A percentile compares a stretch with the other conserved stretches of the same genome.
Conservation (phyloP, 2,797 vertebrate species). For the Ctenosaura bakeri region DNA sequence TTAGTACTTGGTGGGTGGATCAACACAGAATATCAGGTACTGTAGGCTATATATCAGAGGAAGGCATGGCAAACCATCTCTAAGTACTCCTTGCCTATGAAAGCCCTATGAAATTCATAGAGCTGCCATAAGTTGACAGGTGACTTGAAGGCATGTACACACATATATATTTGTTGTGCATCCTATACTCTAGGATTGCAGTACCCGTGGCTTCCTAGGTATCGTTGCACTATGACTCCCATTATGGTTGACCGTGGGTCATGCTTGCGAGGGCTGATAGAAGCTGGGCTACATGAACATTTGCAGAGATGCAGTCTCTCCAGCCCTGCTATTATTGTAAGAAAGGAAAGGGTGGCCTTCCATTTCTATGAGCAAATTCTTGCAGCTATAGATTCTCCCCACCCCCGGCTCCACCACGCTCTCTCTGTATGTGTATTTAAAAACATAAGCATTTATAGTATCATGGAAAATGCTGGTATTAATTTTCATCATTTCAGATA, state of each 20-base stretch:
- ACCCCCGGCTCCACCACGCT: too few species aligned
- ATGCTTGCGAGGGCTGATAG: not conserved
- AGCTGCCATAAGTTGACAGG: too few species aligned
- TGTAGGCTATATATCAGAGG: too few species aligned
- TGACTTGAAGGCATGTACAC: too few species aligned
- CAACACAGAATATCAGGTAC: too few species aligned
- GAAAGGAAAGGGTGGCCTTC: not conserved
- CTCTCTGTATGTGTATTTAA: not conserved
- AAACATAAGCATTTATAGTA: not conserved
- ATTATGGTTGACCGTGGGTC: not conserved
- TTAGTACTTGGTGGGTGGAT: too few species aligned
- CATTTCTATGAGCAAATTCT: not conserved
- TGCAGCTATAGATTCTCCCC: not conserved
- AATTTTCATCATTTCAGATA: conserved; percentile 34
- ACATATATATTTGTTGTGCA: not conserved
- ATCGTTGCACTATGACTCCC: not conserved
- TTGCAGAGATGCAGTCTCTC: not conserved
- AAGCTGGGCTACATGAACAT: not conserved
- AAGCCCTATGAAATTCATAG: too few species aligned
- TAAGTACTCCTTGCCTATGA: too few species aligned
- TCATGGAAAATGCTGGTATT: conserved; percentile 3
- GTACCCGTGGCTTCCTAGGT: not conserved
- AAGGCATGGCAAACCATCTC: too few species aligned
- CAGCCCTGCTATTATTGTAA: not conserved
- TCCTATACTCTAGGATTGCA: not conserved